Evolutionary conservation across 2,113 vertebrate genomes (phyloP).

Genomic region (Bufo gargarizans): DNA sequence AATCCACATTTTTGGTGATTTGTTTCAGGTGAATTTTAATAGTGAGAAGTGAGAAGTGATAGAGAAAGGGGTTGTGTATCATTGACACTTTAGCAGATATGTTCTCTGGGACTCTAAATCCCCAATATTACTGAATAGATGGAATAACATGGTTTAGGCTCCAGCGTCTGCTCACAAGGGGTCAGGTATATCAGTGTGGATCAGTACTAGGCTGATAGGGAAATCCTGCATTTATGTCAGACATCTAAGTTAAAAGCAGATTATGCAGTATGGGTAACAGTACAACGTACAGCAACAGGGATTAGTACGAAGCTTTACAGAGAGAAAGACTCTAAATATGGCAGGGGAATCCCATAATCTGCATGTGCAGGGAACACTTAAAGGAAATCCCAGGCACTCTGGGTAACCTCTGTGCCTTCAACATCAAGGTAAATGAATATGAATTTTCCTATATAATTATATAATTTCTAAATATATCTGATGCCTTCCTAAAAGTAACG

Average conservation of each 20-base stretch:
- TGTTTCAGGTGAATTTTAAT: too few species aligned
- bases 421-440: neutral
- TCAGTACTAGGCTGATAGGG: constrained; percentile 33
- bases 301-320: constrained; percentile 41
- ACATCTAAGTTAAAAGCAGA: constrained; percentile 55
- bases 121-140: neutral
- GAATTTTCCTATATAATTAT: neutral
- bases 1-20: too few species aligned
- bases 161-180: constrained; percentile 14
- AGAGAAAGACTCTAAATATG: constrained; percentile 30
- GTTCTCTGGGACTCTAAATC: neutral
- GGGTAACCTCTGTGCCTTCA: neutral
- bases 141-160: constrained; percentile 26
- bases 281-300: constrained; percentile 28
- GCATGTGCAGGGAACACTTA: neutral
- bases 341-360: constrained; percentile 55
- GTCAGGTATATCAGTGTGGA: constrained; percentile 21
- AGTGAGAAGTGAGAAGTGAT: too few species aligned
- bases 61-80: neutral
- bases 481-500: neutral
- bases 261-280: constrained; percentile 24
- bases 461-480: neutral
- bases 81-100: neutral
- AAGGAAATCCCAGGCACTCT: constrained; percentile 28
- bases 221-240: constrained; percentile 54